These are phyloP conservation scores for Ooceraea biroi DNA, from an alignment of 1,140 invertebrate species.

Conservation along the genomic window DNA sequence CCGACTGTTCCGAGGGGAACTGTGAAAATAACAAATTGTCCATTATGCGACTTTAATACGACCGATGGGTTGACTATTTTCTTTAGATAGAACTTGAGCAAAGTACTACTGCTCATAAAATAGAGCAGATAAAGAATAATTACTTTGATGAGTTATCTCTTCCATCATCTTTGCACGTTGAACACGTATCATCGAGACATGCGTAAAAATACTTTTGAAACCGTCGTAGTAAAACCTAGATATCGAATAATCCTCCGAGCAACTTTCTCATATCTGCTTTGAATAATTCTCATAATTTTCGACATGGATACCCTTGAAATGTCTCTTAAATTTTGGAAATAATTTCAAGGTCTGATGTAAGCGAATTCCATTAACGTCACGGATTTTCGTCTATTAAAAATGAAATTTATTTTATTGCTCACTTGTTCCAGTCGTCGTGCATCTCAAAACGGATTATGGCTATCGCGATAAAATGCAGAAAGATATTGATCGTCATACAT, in stretches of 20 bases:
- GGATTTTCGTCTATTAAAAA: background rate
- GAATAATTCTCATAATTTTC: background rate
- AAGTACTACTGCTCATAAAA: background rate
- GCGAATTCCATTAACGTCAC: background rate
- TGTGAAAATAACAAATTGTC: background rate
- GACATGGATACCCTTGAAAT: constrained; percentile 9
- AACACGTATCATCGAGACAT: background rate
- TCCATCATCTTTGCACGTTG: background rate
- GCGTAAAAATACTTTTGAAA: background rate
- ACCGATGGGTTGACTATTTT: background rate
- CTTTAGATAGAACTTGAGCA: constrained; percentile 2
- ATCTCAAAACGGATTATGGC: background rate
- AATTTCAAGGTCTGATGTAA: constrained; percentile 33
- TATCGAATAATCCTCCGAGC: background rate
- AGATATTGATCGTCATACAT: background rate
- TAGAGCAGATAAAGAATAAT: too few relatives aligned
- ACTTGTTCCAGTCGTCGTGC: background rate
- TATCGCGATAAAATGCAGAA: background rate
- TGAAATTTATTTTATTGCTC: background rate
- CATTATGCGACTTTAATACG: constrained; percentile 9
- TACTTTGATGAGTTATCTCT: too few relatives aligned
- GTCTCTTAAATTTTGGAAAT: constrained; percentile 17
- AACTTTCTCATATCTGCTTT: background rate
- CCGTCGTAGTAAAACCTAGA: background rate
- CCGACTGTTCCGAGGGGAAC: background rate